Base-by-base conservation (phyloP, 2,113 vertebrate species). In the Hemiprocne comata region DNA sequence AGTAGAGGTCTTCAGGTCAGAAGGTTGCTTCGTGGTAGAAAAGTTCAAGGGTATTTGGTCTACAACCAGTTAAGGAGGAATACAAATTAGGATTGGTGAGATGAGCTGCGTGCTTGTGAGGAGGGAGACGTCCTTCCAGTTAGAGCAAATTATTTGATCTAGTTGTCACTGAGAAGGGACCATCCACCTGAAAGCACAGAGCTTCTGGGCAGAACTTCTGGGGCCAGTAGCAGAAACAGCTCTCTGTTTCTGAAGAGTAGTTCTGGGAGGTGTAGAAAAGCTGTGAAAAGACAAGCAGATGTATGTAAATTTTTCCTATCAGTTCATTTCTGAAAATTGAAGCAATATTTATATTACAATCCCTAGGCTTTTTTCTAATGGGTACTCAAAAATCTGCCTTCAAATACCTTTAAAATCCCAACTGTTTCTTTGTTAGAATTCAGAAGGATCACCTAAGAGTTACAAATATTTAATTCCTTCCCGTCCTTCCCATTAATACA, bases 391-490 rank as follows among this genome's bases (percentile, higher is more conserved):
- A 87, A 70, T 29, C 65, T 71, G 33, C 53, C 29, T 74, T 78
- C n/a, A 55, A 79, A 60, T 48, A 34, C 14, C 26, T 86, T 17
- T 14, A 23, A 86, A 89, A 85, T 13, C 4, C 18, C 38, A 65
- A 17, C 12, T 4, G 8, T 29, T 83, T 58, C 55, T 89, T 85
- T 57, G 17, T 42, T 21, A 87, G 48, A 80, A 87, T 90, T 81
- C 81, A 19, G 55, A 58, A 8, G 4, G 18, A 53, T 94, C 48
- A 61, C 0, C 0, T 9, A 36, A 46, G 38, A 78, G 50, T 70
- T 69, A 14, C 2, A 61, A 84, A 48, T 40, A 23, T 81, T 89
- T 81, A 75, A 89, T 90, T 81, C 69, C 83, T 97, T 97, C 74
- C 72, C 91, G 83, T 70, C 40, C 10, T 31, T 92, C 82, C 82